Percentiles rank a stretch among this genome's conserved stretches.
phyloP scores from a whole-genome alignment of 2,797 vertebrate genomes.

The Pipistrellus kuhlii region DNA sequence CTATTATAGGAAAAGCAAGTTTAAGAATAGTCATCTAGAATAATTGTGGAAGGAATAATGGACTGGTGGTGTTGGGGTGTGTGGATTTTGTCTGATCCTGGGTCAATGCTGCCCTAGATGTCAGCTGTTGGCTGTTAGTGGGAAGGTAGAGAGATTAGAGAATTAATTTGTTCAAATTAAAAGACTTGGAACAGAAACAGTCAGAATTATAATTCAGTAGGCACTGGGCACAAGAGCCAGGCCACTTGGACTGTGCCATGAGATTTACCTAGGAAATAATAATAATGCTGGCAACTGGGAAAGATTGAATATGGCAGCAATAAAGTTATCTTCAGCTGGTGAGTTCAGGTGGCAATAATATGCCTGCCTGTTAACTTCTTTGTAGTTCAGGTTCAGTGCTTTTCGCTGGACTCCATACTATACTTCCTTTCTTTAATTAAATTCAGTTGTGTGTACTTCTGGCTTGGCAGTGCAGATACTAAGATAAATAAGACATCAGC shows the following conservation, averaged over 20 bases:
- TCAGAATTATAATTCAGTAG: not conserved
- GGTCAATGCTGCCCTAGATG: not conserved
- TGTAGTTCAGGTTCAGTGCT: not conserved
- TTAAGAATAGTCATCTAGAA: not conserved
- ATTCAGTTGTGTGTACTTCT: not conserved
- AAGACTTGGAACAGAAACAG: not conserved
- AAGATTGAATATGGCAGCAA: not conserved
- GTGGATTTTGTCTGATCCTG: not conserved
- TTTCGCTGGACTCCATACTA: not conserved
- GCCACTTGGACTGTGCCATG: not conserved
- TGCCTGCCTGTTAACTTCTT: not conserved
- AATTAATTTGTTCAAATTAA: not conserved
- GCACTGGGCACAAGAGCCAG: rapidly evolving
- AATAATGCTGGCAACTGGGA: not conserved
- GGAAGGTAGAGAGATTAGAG: not conserved
- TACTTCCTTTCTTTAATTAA: not conserved
- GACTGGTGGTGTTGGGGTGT: not conserved
- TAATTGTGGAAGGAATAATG: not conserved
- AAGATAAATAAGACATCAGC: not conserved
- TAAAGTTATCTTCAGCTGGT: not conserved
- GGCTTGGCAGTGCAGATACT: not conserved
- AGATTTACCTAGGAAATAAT: not conserved
- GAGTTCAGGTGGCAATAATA: not conserved
- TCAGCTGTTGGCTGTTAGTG: not conserved
- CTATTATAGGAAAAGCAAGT: not conserved